phyloP scores from a whole-genome alignment of 2,888 invertebrate genomes.

The Heliothis peltigera region DNA sequence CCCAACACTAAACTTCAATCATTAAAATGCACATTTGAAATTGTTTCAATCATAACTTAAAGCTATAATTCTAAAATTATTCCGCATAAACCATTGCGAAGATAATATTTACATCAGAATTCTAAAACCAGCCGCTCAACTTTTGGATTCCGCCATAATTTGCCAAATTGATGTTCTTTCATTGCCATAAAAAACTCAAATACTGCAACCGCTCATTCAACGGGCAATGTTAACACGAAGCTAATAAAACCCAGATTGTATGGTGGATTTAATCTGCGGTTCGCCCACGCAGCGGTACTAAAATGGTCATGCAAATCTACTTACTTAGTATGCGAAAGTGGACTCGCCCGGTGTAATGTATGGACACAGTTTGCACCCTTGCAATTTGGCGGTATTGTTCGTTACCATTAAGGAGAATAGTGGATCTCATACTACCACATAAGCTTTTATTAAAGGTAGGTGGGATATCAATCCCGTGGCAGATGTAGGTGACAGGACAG shows the following conservation, averaged over 20 bases:
- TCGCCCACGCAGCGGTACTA: background rate
- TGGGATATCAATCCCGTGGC: too few species aligned
- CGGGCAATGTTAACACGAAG: constrained; percentile 12
- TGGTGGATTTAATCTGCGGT: constrained; percentile 20
- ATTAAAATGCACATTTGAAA: too few species aligned
- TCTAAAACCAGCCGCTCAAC: background rate
- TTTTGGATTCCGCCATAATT: background rate
- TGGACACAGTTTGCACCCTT: background rate
- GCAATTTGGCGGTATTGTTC: constrained; percentile 40
- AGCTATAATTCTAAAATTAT: background rate
- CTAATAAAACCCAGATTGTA: constrained; percentile 10
- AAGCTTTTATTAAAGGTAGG: too few species aligned
- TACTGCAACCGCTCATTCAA: constrained; percentile 12
- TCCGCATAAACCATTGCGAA: background rate
- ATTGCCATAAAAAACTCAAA: constrained; percentile 13
- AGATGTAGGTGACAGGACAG: too few species aligned
- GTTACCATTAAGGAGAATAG: background rate
- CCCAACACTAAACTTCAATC: too few species aligned
- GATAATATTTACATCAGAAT: background rate
- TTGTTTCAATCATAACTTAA: background rate
- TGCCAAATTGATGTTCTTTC: background rate
- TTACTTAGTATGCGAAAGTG: constrained; percentile 38
- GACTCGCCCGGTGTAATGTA: background rate
- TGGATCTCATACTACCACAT: background rate
- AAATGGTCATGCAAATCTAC: constrained; percentile 35